Conservation (phyloP, 37 sponge, comb jelly and placozoan genomes). For the Chondrosia reniformis region DNA sequence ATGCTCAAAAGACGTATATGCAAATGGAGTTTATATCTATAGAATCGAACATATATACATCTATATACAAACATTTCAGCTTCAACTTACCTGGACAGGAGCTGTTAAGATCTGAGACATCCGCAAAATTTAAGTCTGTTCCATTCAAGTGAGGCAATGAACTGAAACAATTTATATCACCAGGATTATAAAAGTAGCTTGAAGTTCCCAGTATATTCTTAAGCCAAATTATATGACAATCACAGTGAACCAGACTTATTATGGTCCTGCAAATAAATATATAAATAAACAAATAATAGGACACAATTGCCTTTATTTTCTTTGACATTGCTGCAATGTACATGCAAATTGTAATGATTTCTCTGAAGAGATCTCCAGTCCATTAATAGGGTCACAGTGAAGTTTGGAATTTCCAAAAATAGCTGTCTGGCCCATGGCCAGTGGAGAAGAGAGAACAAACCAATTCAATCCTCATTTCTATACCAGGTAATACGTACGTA, state of each 20-base stretch:
- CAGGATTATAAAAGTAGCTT: neutral
- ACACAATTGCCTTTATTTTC: no score
- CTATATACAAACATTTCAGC: neutral
- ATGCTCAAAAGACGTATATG: neutral
- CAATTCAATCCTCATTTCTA: no score
- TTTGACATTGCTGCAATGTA: no score
- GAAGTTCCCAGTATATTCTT: neutral
- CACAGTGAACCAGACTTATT: neutral
- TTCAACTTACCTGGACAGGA: constrained; percentile 2
- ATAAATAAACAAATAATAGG: no score
- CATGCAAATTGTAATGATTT: no score
- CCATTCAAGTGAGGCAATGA: neutral
- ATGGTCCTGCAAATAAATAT: neutral
- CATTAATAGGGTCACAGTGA: neutral
- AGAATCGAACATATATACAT: neutral
- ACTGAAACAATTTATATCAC: neutral
- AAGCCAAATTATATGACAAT: neutral
- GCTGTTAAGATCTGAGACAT: neutral
- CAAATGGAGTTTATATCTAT: neutral
- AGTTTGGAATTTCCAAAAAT: no score
- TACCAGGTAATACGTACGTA: no score
- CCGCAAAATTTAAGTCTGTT: neutral
- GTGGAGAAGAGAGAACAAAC: no score
- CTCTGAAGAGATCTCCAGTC: neutral
- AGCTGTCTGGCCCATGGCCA: no score